Evolutionary conservation across 2,888 invertebrate species (phyloP).

Genomic region (Pachymerium ferrugineum): DNA sequence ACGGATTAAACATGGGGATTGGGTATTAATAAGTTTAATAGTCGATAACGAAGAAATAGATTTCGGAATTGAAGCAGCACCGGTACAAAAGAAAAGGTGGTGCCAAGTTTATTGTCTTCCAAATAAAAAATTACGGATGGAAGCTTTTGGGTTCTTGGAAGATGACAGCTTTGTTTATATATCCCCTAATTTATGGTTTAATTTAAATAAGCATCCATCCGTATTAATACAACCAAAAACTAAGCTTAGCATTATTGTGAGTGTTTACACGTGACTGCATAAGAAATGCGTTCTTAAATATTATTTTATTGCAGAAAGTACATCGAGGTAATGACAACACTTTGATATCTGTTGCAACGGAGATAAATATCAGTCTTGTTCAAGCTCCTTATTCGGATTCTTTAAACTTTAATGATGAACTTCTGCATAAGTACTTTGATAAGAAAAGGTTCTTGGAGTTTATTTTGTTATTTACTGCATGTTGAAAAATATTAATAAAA

Average conservation of each 20-base stretch:
- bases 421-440: constrained; percentile 37
- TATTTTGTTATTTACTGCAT: background rate
- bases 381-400: constrained; percentile 38
- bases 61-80: too few species aligned
- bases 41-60: background rate
- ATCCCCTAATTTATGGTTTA: constrained; percentile 40
- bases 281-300: background rate
- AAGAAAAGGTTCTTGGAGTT: constrained; percentile 33
- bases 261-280: background rate
- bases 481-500: background rate
- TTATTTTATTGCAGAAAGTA: background rate
- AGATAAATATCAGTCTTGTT: constrained; percentile 35
- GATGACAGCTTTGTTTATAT: constrained; percentile 36
- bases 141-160: background rate
- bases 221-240: constrained; percentile 37
- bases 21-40: constrained; percentile 30
- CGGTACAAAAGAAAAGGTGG: constrained; percentile 16
- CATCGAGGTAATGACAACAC: background rate
- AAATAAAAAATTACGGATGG: background rate
- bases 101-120: background rate
- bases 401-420: constrained; percentile 33
- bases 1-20: constrained; percentile 32
- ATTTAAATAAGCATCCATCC: constrained; percentile 39
- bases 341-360: constrained; percentile 31
- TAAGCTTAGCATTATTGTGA: constrained; percentile 31